Percentiles rank a stretch among this genome's conserved stretches.
Conservation (phyloP, 2,113 vertebrate species). For the Hippotragus niger region DNA sequence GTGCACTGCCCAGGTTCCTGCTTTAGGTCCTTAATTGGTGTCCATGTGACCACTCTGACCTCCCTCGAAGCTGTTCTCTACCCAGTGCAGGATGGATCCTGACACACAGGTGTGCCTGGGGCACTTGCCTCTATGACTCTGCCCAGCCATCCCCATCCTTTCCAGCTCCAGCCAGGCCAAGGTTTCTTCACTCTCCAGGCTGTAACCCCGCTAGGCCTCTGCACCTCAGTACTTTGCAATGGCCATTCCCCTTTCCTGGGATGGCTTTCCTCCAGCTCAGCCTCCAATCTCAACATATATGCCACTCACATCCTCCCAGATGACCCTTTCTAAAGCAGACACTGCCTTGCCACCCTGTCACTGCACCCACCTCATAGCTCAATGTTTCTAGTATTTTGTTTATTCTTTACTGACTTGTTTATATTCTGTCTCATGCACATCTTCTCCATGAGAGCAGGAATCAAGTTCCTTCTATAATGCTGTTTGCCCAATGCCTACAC, state of each 20-base stretch:
- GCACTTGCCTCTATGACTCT: background rate
- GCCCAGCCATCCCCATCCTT: background rate
- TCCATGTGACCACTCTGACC: background rate
- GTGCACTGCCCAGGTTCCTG: background rate
- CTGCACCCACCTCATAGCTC: background rate
- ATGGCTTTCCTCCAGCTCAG: background rate
- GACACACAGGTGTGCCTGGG: background rate
- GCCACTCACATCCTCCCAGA: background rate
- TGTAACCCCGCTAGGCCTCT: background rate
- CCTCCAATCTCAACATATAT: background rate
- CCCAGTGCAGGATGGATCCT: too few relatives aligned
- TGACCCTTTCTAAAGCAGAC: background rate
- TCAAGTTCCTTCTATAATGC: too few relatives aligned
- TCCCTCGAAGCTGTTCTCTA: background rate
- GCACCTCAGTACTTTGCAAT: background rate
- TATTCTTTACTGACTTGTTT: background rate
- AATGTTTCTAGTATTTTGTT: too few relatives aligned
- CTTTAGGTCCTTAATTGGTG: background rate
- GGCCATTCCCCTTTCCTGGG: too few relatives aligned
- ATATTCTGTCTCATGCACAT: too few relatives aligned
- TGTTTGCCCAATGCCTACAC: background rate
- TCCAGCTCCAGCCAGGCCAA: background rate
- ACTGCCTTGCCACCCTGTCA: background rate
- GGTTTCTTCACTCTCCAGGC: background rate
- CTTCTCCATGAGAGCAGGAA: too few relatives aligned